Percentiles rank a stretch among this genome's conserved stretches.
Evolutionary conservation across 2,113 vertebrate genomes (phyloP).

Genomic region (Antigone vipio): DNA sequence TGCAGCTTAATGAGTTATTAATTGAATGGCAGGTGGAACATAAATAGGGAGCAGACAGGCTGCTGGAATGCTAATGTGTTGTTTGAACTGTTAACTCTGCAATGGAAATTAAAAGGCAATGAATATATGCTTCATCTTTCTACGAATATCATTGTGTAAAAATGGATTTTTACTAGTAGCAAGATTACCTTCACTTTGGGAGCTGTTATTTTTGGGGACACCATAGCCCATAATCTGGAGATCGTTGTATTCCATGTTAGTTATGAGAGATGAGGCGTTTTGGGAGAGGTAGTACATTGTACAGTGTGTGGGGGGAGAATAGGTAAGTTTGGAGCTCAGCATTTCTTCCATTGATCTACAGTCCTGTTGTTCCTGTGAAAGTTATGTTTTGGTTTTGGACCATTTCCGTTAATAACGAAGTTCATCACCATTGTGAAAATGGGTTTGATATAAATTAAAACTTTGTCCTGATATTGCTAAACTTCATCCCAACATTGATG

Average conservation of each 20-base stretch:
- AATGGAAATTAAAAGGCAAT: neutral
- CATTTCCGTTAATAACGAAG: neutral
- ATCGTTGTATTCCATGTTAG: neutral
- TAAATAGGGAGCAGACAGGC: neutral
- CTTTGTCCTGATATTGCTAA: neutral
- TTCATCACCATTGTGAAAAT: neutral
- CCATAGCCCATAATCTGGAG: neutral
- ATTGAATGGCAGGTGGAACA: neutral
- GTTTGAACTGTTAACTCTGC: neutral
- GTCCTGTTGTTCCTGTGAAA: fast-evolving
- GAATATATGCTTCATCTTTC: neutral
- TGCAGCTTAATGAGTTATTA: neutral
- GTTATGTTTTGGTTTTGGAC: neutral
- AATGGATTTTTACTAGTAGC: neutral
- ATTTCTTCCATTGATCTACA: neutral
- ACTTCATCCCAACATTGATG: no score
- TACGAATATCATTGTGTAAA: neutral
- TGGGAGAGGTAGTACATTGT: neutral
- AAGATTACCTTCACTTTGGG: neutral
- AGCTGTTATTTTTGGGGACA: neutral
- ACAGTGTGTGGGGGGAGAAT: neutral
- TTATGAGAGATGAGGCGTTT: neutral
- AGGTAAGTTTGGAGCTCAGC: neutral
- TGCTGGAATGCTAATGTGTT: neutral
- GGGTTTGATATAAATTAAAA: neutral